Evolutionary conservation across 1,140 invertebrate species (phyloP).

Genomic region (Lycorma delicatula): DNA sequence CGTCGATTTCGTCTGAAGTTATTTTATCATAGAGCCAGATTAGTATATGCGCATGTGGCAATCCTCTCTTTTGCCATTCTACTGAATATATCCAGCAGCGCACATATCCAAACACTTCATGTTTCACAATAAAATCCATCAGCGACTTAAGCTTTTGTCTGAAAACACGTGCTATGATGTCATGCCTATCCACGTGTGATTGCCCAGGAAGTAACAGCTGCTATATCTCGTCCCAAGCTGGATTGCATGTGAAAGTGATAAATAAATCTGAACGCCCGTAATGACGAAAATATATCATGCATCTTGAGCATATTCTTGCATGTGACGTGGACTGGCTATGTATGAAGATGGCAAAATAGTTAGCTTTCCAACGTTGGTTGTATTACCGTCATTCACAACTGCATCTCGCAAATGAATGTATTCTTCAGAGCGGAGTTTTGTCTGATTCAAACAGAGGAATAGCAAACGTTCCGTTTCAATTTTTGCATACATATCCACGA

Average conservation of each 20-base stretch:
- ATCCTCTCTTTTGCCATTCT: constrained; percentile 43
- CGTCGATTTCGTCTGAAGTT: constrained; percentile 24
- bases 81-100: constrained; percentile 36
- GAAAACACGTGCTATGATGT: constrained; percentile 42
- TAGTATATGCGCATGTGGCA: constrained; percentile 37
- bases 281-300: constrained; percentile 7
- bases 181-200: constrained; percentile 32
- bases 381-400: too few relatives aligned
- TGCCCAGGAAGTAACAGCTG: constrained; percentile 29
- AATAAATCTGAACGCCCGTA: constrained; percentile 28
- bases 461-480: too few relatives aligned
- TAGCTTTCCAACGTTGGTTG: too few relatives aligned
- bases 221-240: constrained; percentile 34
- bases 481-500: too few relatives aligned
- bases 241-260: constrained; percentile 40
- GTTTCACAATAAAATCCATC: too few relatives aligned
- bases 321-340: too few relatives aligned
- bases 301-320: too few relatives aligned
- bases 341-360: too few relatives aligned
- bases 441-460: too few relatives aligned
- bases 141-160: constrained; percentile 40
- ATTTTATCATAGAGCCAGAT: constrained; percentile 25
- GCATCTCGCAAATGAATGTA: too few relatives aligned
- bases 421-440: too few relatives aligned
- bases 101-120: constrained; percentile 33